Percentiles rank a stretch among this genome's conserved stretches.
phyloP scores from a whole-genome alignment of 2,888 invertebrate genomes.

The Amphipoea oculea region DNA sequence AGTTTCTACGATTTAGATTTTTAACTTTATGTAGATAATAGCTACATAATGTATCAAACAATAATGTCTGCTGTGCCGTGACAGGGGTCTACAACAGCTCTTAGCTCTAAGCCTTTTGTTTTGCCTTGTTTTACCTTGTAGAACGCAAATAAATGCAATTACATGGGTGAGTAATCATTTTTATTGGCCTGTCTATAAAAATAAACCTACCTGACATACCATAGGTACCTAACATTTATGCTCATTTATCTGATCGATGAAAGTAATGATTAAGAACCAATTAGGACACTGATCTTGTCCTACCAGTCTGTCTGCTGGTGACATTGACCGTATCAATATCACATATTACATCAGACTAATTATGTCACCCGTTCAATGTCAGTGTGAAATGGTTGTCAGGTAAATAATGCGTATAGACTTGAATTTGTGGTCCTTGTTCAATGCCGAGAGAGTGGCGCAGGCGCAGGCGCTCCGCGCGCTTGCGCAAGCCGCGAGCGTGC shows the following conservation, averaged over 20 bases:
- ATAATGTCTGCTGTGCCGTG: no score
- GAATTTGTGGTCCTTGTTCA: constrained; percentile 80
- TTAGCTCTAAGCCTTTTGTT: no score
- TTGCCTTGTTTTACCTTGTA: no score
- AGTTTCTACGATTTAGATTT: no score
- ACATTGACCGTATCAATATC: constrained; percentile 56
- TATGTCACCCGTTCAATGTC: constrained; percentile 65
- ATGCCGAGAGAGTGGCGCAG: constrained; percentile 87
- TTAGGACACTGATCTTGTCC: constrained; percentile 13
- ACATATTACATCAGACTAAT: constrained; percentile 58
- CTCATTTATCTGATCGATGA: not conserved
- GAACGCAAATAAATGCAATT: no score
- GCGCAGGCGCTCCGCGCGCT: constrained; percentile 60
- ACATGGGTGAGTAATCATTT: not conserved
- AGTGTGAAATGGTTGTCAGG: constrained; percentile 60
- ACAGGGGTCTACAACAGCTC: no score
- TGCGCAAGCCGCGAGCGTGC: constrained; percentile 72
- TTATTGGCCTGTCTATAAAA: no score
- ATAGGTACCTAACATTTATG: no score
- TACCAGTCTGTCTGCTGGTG: constrained; percentile 25
- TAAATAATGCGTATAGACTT: constrained; percentile 62
- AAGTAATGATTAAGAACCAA: not conserved
- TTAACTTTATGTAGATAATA: no score
- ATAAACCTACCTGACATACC: no score
- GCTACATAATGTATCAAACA: no score